Percentiles rank a stretch among this genome's conserved stretches.
Evolutionary conservation across 1,140 invertebrate genomes (phyloP).

Genomic region (Musca vetustissima): DNA sequence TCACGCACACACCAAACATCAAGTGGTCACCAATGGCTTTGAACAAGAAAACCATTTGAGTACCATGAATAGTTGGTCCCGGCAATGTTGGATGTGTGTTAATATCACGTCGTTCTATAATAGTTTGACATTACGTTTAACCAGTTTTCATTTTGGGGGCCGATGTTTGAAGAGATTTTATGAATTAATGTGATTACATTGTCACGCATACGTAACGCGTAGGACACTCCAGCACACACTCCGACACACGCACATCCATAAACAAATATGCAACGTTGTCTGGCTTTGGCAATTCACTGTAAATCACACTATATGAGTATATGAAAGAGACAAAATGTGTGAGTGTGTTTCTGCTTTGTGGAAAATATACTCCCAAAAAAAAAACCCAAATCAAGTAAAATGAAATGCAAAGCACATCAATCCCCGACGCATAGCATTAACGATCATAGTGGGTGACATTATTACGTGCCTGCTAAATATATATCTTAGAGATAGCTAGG

Average conservation of each 20-base stretch:
- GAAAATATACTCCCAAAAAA: background rate
- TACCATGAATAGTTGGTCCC: too few species aligned
- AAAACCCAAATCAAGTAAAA: background rate
- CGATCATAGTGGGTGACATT: conserved; percentile 1
- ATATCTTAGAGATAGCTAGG: too few species aligned
- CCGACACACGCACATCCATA: too few species aligned
- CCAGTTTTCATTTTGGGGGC: background rate
- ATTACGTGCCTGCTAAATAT: background rate
- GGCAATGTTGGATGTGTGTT: background rate
- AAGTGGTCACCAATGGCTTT: too few species aligned
- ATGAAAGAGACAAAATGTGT: background rate
- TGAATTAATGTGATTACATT: conserved; percentile 21
- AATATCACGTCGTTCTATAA: conserved; percentile 2
- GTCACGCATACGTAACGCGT: background rate
- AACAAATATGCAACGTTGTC: too few species aligned
- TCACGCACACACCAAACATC: too few species aligned
- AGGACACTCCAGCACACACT: too few species aligned
- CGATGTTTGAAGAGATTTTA: conserved; percentile 12
- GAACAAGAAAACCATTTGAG: too few species aligned
- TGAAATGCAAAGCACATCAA: conserved; percentile 5
- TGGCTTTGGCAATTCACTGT: too few species aligned
- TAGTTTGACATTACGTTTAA: conserved; percentile 16
- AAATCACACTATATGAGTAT: too few species aligned
- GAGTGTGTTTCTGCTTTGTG: background rate
- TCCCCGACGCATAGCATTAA: background rate